Conservation (phyloP, 2,797 vertebrate genomes). For the Podarcis siculus region DNA sequence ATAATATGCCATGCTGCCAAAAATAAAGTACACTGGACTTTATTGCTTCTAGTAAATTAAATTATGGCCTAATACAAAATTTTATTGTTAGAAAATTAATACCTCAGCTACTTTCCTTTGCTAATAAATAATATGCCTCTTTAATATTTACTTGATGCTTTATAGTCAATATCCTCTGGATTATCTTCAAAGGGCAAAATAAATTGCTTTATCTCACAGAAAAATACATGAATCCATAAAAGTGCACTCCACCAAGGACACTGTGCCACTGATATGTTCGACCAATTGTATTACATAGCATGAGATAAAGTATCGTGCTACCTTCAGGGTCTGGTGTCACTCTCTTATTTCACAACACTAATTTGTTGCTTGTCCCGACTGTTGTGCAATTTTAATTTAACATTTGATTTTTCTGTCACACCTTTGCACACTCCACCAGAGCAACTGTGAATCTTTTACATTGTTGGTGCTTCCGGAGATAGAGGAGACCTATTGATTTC, state of each 20-base stretch:
- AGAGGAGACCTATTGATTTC: no score
- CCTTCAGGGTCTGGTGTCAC: background rate
- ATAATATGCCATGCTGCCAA: constrained; percentile 60
- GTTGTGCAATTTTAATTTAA: background rate
- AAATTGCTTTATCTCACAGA: constrained; percentile 46
- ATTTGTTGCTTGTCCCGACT: background rate
- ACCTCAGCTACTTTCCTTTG: constrained; percentile 42
- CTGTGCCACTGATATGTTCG: background rate
- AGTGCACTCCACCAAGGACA: background rate
- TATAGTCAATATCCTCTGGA: constrained; percentile 57
- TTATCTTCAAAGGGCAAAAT: constrained; percentile 53
- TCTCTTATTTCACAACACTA: constrained; percentile 5
- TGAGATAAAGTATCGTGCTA: background rate
- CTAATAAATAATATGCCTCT: constrained; percentile 56
- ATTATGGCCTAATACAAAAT: constrained; percentile 63
- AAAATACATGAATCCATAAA: constrained; percentile 46
- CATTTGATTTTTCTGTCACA: background rate
- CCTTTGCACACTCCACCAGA: constrained; percentile 3
- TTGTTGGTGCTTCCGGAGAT: no score
- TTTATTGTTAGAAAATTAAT: constrained; percentile 63
- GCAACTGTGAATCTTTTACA: background rate
- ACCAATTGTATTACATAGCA: background rate
- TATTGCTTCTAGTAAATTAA: constrained; percentile 66
- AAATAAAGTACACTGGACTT: constrained; percentile 54
- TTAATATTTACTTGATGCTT: constrained; percentile 61